Evolutionary conservation across 2,797 vertebrate genomes (phyloP).

Genomic region (Spinus pinus): DNA sequence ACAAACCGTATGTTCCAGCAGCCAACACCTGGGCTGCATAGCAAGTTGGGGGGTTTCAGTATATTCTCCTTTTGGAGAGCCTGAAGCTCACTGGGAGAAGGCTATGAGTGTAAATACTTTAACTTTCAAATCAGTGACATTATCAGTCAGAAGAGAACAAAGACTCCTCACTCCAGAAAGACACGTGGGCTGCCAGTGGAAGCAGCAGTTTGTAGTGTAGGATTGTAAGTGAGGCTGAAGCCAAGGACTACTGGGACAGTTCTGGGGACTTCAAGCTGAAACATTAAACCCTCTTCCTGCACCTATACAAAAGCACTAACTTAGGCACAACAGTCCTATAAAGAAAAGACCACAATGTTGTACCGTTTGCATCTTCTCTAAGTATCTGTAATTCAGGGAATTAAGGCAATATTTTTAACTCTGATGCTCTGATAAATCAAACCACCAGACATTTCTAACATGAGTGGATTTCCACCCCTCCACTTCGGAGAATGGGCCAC

Average conservation of each 20-base stretch:
- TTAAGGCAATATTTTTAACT: neutral
- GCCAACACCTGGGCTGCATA: neutral
- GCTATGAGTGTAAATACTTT: neutral
- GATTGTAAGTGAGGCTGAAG: neutral
- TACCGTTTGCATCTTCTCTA: neutral
- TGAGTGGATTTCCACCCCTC: neutral
- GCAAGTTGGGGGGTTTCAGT: neutral
- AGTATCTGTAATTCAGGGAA: neutral
- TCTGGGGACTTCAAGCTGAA: neutral
- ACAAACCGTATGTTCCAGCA: neutral
- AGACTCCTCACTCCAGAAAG: neutral
- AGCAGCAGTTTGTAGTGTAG: neutral
- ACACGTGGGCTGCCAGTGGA: neutral
- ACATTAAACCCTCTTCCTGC: neutral
- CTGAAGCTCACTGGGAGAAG: neutral
- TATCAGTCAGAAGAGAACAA: neutral
- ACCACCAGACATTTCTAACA: neutral
- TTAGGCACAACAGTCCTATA: neutral
- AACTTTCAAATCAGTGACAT: neutral
- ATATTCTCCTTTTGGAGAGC: neutral
- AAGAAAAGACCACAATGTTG: neutral
- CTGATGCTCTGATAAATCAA: neutral
- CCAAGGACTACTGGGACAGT: neutral
- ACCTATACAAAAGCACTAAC: neutral
- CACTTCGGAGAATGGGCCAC: neutral